Conservation (phyloP, 2,888 invertebrate genomes). For the Teleiodes luculella region DNA sequence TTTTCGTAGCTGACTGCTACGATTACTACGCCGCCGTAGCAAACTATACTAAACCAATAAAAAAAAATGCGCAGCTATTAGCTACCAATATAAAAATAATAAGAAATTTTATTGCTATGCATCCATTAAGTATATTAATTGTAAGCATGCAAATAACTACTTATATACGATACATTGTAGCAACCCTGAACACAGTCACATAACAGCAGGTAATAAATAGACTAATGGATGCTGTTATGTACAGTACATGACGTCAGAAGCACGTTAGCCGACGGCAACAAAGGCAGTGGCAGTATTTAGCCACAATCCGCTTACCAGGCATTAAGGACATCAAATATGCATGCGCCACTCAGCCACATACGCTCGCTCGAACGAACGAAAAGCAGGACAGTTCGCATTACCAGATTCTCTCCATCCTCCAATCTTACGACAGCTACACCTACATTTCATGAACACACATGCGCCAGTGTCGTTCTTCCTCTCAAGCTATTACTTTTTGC, state of each 20-base stretch:
- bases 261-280: slow-evolving; percentile 1
- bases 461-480: background rate
- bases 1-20: too few relatives aligned
- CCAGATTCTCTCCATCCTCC: background rate
- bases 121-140: too few relatives aligned
- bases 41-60: too few relatives aligned
- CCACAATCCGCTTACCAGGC: slow-evolving; percentile 23
- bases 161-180: background rate
- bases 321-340: slow-evolving; percentile 23
- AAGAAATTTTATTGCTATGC: too few relatives aligned
- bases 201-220: background rate
- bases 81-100: too few relatives aligned
- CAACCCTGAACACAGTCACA: background rate
- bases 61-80: too few relatives aligned
- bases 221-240: slow-evolving; percentile 4
- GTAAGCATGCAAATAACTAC: background rate
- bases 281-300: slow-evolving; percentile 22
- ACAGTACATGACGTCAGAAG: slow-evolving; percentile 11
- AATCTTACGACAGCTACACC: too few relatives aligned
- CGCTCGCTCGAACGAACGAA: slow-evolving; percentile 3
- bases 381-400: background rate
- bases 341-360: slow-evolving; percentile 20
- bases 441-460: background rate
- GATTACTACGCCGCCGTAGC: too few relatives aligned
- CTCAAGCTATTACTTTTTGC: background rate